phyloP scores from a whole-genome alignment of 2,113 vertebrate species.

The Scytalopus superciliaris region DNA sequence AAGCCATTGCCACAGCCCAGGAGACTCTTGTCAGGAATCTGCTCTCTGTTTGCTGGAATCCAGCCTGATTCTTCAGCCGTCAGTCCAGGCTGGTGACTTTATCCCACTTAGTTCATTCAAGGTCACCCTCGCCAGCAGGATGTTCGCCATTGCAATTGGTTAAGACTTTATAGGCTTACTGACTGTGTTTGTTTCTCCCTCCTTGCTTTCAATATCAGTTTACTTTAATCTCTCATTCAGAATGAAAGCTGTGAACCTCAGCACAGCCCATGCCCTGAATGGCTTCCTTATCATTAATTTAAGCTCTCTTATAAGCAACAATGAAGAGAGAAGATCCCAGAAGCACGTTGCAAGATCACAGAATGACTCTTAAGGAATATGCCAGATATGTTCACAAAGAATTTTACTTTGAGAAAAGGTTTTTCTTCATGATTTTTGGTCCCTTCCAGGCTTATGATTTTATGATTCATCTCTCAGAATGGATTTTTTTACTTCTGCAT shows the following conservation, averaged over 20 bases:
- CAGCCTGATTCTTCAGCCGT: constrained; percentile 16
- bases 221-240: constrained; percentile 35
- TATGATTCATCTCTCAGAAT: not conserved
- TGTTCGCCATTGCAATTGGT: constrained; percentile 60
- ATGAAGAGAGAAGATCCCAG: constrained; percentile 16
- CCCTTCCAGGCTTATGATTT: not conserved
- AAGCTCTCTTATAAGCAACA: constrained; percentile 1
- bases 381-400: not conserved
- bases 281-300: constrained; percentile 55
- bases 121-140: constrained; percentile 61
- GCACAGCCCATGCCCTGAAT: constrained; percentile 1
- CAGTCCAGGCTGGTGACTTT: constrained; percentile 69
- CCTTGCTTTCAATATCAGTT: constrained; percentile 53
- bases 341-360: not conserved
- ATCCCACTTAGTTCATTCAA: constrained; percentile 76
- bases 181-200: constrained; percentile 39
- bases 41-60: constrained; percentile 3
- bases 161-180: constrained; percentile 69
- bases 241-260: constrained; percentile 51
- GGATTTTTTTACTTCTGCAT: not conserved
- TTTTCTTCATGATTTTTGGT: not conserved
- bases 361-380: not conserved
- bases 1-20: constrained; percentile 48
- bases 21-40: not conserved
- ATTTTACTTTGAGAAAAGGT: not conserved